Evolutionary conservation across 2,113 vertebrate species (phyloP).

Genomic region (Plecotus auritus): DNA sequence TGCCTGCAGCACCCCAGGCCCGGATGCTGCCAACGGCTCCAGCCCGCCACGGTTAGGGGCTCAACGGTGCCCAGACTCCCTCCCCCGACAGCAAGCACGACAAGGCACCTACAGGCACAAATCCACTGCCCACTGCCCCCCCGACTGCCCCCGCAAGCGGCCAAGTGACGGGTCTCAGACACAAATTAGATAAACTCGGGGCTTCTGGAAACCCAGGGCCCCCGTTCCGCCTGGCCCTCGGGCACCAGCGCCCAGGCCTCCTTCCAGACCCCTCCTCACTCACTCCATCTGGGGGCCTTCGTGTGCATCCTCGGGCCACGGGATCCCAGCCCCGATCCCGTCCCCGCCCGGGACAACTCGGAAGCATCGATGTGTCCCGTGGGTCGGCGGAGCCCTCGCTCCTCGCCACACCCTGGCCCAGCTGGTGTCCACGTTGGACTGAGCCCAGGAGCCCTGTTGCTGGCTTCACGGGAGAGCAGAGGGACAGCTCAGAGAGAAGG

Average conservation of each 20-base stretch:
- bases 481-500: background rate
- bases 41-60: background rate
- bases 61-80: background rate
- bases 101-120: background rate
- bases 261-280: accelerated
- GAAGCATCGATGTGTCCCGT: background rate
- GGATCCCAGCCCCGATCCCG: background rate
- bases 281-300: background rate
- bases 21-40: constrained; percentile 46
- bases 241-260: background rate
- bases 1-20: background rate
- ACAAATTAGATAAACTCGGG: accelerated
- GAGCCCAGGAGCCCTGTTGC: accelerated
- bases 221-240: background rate
- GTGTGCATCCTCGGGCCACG: background rate
- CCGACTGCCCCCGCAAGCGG: too few relatives aligned
- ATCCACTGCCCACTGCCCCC: background rate
- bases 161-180: accelerated
- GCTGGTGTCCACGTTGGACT: accelerated
- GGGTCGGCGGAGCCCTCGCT: background rate
- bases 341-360: background rate
- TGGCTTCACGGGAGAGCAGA: background rate
- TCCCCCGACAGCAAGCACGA: background rate
- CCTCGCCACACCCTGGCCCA: accelerated
- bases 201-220: background rate